Evolutionary conservation across 2,888 invertebrate species (phyloP), one percentile per base, ranked within the genome.

Genomic region (Abscondita cerata): DNA sequence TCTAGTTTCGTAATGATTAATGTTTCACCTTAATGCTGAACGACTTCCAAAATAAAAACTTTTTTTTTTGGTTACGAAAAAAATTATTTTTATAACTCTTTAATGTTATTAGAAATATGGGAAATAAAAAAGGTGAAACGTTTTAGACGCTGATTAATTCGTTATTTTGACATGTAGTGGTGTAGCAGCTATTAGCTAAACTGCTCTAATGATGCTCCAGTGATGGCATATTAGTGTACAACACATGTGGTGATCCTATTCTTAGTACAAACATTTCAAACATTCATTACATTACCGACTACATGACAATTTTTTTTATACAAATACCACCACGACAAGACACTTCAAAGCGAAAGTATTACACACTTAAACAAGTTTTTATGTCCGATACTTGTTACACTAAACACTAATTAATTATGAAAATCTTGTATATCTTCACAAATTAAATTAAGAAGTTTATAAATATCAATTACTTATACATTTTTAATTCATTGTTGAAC

Each of bases 161-260:
- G 76, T 80, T 80, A 80, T 80, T 80, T 80, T 80, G 80, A 80
- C 80, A 72, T 73, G 74, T 51, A 73, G 75, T 76, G 76, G 78
- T 80, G 80, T 80, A 75, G 75, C 66, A 74, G 75, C 80, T 79
- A 80, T 80, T 80, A 80, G 77, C 78, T 75, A 76, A 66, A 68
- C 66, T 66, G 59, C 67, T 66, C 70, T 73, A 73, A 73, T 73
- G 73, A 73, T 70, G 52, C 69, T 66, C 66, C 69, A 68, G 73
- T 70, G 73, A 73, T 73, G 72, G 73, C 73, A 73, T 72, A 73
- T 73, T 73, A 73, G 71, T 70, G 72, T 68, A 47, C 52, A 65
- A 55, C 62, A 65, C 58, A 59, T 65, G 65, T 60, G 56, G 57
- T 38, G 53, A 31, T 18, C 40, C 62, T 65, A 65, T 65, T 65